Evolutionary conservation across 2,797 vertebrate genomes (phyloP), one percentile per base, ranked within the genome.

Genomic region (Merluccius polli): DNA sequence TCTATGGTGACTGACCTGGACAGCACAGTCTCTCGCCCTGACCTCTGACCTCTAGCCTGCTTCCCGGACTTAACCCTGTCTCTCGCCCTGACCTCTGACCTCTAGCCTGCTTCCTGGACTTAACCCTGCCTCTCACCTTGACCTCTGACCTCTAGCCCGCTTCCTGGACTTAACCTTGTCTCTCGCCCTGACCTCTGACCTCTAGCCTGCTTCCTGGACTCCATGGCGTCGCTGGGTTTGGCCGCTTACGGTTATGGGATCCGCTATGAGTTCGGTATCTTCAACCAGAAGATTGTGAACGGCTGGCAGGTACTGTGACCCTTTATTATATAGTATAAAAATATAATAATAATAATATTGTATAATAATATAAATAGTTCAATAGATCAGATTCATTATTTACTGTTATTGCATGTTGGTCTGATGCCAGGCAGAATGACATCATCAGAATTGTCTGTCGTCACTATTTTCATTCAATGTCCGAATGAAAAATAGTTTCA

Each of bases 211-310:
- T 94, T 93, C 78, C 87, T 94, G 80, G 96, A 97, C 91, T 97
- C 96, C 70, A 97, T 97, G 96, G 96, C 96, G 1, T 95, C 96
- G 0, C 89, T 97, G 81, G 96, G 96, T 6, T 88, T 97, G 80
- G 96, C 96, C 4, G 95, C 96, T 9, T 97, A 97, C 0, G 96
- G 96, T 70, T 97, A 97, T 0, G 96, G 96, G 35, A 97, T 97
- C 83, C 96, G 96, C 52, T 97, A 97, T 0, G 96, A 97, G 86
- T 97, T 96, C 7, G 96, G 96, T 59, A 97, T 97, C 86, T 97
- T 97, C 91, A 97, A 96, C 86, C 96, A 97, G 93, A 96, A 95
- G 85, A 94, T 97, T 33, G 82, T 82, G 0, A 91, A 86, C 0
- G 96, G 96, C 77, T 96, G 96, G 95, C 96, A 97, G 94, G 95